Conservation (phyloP, 2,113 vertebrate genomes). For the Brachyhypopomus gauderio region DNA sequence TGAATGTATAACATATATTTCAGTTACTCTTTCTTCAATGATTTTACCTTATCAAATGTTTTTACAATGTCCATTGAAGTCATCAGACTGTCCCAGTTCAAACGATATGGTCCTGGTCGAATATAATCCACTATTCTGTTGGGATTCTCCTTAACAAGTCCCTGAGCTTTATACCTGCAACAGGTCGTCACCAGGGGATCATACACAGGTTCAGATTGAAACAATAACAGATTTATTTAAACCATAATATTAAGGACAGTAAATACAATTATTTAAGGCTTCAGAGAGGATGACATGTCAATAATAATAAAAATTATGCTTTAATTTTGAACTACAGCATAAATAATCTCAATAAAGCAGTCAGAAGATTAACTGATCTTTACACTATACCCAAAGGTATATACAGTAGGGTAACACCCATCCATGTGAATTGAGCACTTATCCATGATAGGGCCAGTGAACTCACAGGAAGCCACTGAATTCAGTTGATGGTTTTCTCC, state of each 20-base stretch:
- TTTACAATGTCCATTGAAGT: constrained; percentile 84
- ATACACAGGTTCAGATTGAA: not conserved
- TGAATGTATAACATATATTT: not conserved
- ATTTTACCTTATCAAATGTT: constrained; percentile 77
- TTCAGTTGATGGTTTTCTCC: constrained; percentile 82
- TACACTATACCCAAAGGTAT: no score
- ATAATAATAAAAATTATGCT: no score
- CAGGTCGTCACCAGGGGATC: no score
- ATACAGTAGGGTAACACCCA: no score
- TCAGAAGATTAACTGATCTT: no score
- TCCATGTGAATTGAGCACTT: no score
- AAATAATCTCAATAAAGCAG: no score
- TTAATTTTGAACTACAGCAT: no score
- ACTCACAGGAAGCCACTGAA: constrained; percentile 88
- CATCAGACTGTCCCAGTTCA: constrained; percentile 84
- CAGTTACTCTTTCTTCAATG: not conserved
- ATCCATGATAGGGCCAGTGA: not conserved
- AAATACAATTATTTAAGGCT: no score
- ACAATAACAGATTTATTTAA: no score
- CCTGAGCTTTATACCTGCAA: constrained; percentile 84
- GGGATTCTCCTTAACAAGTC: constrained; percentile 73
- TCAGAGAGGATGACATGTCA: no score
- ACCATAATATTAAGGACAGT: not conserved
- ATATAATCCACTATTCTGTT: constrained; percentile 80
- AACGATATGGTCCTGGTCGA: constrained; percentile 79